phyloP scores from a whole-genome alignment of 1,140 invertebrate genomes.

The Tetragnatha versicolor region DNA sequence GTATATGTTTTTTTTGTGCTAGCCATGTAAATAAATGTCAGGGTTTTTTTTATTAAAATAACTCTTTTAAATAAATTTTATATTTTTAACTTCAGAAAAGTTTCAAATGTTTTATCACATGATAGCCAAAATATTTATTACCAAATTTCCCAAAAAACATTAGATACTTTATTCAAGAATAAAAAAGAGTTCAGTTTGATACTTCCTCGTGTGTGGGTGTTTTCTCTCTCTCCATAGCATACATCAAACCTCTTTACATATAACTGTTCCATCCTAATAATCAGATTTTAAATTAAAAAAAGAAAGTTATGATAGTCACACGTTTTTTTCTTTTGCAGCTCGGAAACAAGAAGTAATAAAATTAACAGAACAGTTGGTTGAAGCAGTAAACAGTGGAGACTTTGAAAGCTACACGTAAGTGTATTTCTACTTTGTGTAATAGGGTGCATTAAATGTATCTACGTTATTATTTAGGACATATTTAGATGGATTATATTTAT shows the following conservation, averaged over 20 bases:
- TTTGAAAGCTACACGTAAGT: constrained; percentile 90
- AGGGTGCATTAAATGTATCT: too few relatives aligned
- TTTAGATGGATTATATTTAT: too few relatives aligned
- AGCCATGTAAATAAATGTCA: neutral
- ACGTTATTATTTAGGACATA: too few relatives aligned
- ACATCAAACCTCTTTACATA: too few relatives aligned
- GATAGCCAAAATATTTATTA: too few relatives aligned
- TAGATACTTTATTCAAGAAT: too few relatives aligned
- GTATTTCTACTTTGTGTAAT: too few relatives aligned
- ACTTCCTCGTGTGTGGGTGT: neutral
- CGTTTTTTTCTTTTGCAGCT: constrained; percentile 25
- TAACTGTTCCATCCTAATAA: neutral
- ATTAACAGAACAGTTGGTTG: constrained; percentile 96
- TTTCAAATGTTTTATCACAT: too few relatives aligned
- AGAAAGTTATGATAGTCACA: neutral
- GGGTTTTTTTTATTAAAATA: neutral
- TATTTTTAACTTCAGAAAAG: too few relatives aligned
- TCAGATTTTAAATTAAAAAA: neutral
- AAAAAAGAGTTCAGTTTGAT: neutral
- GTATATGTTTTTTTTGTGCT: neutral
- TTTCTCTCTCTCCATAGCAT: too few relatives aligned
- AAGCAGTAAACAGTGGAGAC: constrained; percentile 96
- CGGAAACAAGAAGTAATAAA: constrained; percentile 98
- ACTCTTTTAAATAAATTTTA: too few relatives aligned
- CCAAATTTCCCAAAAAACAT: too few relatives aligned